Evolutionary conservation across 1,140 invertebrate species (phyloP), one percentile per base, ranked within the genome.

Genomic region (Lasioglossum albipes): DNA sequence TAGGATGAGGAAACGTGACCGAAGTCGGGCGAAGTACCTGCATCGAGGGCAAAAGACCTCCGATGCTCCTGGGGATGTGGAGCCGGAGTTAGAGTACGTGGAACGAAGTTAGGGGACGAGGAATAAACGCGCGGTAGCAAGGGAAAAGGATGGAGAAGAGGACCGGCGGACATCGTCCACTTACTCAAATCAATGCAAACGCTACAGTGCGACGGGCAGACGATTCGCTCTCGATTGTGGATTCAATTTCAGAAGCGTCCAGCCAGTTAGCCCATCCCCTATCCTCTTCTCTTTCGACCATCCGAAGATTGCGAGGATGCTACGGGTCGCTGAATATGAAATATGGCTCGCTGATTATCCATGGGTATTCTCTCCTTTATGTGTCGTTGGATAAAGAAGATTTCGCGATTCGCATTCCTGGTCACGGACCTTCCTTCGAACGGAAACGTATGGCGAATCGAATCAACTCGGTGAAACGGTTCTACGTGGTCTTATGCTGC

Each of bases 231-330:
- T 87, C 88, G 82, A 91, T 91, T 90, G 87, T 89, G 85, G 85
- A 92, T 92, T 92, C 90, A 91, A 92, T 92, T 92, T 90, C 88
- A 85, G 86, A 90, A 84, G 84, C 85, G 87, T 89, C 85, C 84
- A 77, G 82, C 81, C 82, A 87, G 88, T 90, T 87, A 85, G 74
- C 69, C 83, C n/a, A 65, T 12, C 45, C 10, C 45, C 12, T 9
- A 9, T 45, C 45, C 45, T 45, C 45, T 45, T 45, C 45, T 49
- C 72, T 82, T 82, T 75, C 27, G 27, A 66, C 79, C 74, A 81
- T 74, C 72, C 81, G 71, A 89, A 88, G 88, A 91, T 90, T 89
- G 86, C 88, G 41, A 85, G 79, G 79, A 36, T 3, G 79, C 77
- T 81, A 86, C 83, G 88, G 86, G 70, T 88, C 90, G 83, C 82